These are phyloP conservation scores for Synanthedon formicaeformis DNA, from an alignment of 2,888 invertebrate genomes.

Conservation along the genomic window DNA sequence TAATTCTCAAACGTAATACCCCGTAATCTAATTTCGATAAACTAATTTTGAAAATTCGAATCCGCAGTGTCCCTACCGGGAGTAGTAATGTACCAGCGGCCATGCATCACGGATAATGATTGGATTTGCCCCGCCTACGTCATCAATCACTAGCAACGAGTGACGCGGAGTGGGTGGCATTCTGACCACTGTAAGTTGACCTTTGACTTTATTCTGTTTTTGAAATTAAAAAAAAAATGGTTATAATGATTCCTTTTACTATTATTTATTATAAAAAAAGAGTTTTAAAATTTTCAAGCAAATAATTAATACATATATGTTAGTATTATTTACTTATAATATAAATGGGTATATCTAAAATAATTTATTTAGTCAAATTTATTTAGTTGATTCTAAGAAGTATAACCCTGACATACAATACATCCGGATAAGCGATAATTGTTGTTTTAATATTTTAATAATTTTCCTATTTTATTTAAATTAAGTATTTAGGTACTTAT, in stretches of 20 bases:
- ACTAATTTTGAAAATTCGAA: conserved; percentile 38
- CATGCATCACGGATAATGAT: conserved; percentile 69
- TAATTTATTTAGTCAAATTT: no score
- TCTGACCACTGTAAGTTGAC: conserved; percentile 27
- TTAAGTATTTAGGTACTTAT: no score
- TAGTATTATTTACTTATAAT: no score
- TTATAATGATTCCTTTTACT: conserved; percentile 11
- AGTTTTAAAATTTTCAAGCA: not conserved
- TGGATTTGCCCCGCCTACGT: conserved; percentile 68
- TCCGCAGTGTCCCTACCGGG: conserved; percentile 25
- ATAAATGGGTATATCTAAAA: no score
- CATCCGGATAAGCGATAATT: no score
- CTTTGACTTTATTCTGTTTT: conserved; percentile 21
- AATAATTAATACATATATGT: no score
- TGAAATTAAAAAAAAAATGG: no score
- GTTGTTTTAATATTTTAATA: no score
- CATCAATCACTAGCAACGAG: conserved; percentile 63
- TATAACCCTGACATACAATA: no score
- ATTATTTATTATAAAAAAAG: not conserved
- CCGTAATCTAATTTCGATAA: conserved; percentile 5
- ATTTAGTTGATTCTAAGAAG: no score
- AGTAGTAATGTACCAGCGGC: conserved; percentile 58
- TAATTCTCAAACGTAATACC: not conserved
- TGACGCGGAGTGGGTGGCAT: conserved; percentile 38
- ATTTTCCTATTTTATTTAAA: no score